A percentile compares a stretch with the other conserved stretches of the same genome.
These are phyloP conservation scores for Luscinia megarhynchos DNA, from an alignment of 2,797 vertebrate species.

Conservation along the genomic window DNA sequence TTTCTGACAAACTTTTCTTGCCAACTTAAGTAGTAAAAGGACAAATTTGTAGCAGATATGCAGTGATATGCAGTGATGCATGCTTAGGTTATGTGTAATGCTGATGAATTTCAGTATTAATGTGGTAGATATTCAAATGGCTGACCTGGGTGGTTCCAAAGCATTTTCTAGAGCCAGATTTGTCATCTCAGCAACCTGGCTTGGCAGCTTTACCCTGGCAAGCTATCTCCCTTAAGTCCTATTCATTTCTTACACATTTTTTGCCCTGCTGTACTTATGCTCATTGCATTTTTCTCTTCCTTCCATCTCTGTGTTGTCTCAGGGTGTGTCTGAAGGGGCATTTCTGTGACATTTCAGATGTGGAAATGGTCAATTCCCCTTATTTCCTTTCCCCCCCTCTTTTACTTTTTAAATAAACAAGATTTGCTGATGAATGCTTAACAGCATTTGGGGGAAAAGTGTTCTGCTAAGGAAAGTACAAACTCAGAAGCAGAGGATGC, in stretches of 20 bases:
- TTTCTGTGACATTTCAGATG: not conserved
- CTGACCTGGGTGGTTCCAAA: fast-evolving
- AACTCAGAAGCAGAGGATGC: not conserved
- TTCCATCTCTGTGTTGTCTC: not conserved
- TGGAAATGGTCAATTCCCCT: not conserved
- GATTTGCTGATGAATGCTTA: not conserved
- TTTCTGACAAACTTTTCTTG: not conserved
- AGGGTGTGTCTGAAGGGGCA: not conserved
- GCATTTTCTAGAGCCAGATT: not conserved
- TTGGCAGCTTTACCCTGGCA: not conserved
- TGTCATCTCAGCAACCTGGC: not conserved
- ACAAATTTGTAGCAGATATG: not conserved
- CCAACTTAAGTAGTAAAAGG: not conserved
- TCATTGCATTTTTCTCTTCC: not conserved
- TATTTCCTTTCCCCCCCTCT: not conserved
- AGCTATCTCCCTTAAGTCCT: not conserved
- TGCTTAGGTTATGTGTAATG: not conserved
- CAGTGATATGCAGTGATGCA: not conserved
- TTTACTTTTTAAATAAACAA: not conserved
- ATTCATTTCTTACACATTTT: not conserved
- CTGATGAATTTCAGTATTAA: not conserved
- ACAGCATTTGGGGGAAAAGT: not conserved
- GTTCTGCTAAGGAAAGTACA: not conserved
- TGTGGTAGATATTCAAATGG: not conserved
- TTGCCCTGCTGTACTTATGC: not conserved